Evolutionary conservation across 1,140 invertebrate species (phyloP).

Genomic region (Galleria mellonella): DNA sequence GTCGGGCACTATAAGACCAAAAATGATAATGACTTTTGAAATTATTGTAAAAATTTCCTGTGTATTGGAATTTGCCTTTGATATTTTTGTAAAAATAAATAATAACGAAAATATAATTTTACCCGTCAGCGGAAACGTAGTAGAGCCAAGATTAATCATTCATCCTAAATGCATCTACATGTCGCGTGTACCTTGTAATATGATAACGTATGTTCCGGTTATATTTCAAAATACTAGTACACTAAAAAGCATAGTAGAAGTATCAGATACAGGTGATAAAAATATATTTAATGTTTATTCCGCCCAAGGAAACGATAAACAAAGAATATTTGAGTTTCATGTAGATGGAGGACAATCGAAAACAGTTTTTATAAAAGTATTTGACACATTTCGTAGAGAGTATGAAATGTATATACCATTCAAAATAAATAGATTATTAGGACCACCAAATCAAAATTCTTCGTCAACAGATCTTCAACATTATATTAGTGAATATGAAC

Average conservation of each 20-base stretch:
- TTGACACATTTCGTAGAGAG: slow-evolving; percentile 48
- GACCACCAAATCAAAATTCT: slow-evolving; percentile 40
- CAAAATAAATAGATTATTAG: slow-evolving; percentile 53
- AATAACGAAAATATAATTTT: slow-evolving; percentile 61
- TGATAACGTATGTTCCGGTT: slow-evolving; percentile 53
- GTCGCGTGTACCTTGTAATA: slow-evolving; percentile 45
- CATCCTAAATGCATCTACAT: slow-evolving; percentile 55
- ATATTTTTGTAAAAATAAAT: slow-evolving; percentile 56
- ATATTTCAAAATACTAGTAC: slow-evolving; percentile 50
- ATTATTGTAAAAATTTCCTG: slow-evolving; percentile 55
- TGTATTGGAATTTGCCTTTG: slow-evolving; percentile 52
- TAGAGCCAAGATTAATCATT: slow-evolving; percentile 54
- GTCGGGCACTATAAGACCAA: slow-evolving; percentile 52
- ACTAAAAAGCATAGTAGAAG: slow-evolving; percentile 35
- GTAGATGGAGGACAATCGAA: slow-evolving; percentile 50
- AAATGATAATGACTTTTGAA: slow-evolving; percentile 48
- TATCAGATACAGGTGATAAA: slow-evolving; percentile 46
- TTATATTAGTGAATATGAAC: slow-evolving; percentile 45
- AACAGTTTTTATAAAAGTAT: slow-evolving; percentile 53
- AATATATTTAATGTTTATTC: slow-evolving; percentile 55
- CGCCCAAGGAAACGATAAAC: slow-evolving; percentile 45
- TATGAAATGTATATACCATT: slow-evolving; percentile 66
- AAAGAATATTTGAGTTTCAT: slow-evolving; percentile 37
- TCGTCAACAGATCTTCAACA: slow-evolving; percentile 40
- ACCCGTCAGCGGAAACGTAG: slow-evolving; percentile 51